A percentile compares a stretch with the other conserved stretches of the same genome.
Conservation (phyloP, 1,140 invertebrate species). For the Drosophila auraria region DNA sequence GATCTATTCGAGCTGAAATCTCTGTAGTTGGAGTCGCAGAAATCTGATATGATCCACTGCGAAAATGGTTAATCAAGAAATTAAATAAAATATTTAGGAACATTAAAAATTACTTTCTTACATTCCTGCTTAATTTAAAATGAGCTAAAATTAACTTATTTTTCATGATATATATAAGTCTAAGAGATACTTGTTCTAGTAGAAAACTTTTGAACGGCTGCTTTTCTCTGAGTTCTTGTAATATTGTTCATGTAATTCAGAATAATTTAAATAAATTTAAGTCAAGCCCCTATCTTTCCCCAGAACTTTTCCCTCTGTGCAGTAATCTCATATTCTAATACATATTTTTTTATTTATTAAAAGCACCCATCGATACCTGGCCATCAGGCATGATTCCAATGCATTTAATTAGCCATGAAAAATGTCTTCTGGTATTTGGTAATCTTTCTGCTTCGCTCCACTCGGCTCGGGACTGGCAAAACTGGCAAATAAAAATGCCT, state of each 20-base stretch:
- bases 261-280: no score
- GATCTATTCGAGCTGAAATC: constrained; percentile 38
- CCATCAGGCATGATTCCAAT: constrained; percentile 55
- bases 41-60: constrained; percentile 1
- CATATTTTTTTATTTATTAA: constrained; percentile 2
- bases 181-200: no score
- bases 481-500: constrained; percentile 79
- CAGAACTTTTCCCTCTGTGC: not conserved
- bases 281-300: not conserved
- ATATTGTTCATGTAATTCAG: no score
- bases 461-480: constrained; percentile 6
- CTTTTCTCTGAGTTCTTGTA: no score
- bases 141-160: no score
- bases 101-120: no score
- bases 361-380: constrained; percentile 47
- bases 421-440: constrained; percentile 73
- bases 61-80: not conserved
- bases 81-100: no score
- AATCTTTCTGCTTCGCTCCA: constrained; percentile 28
- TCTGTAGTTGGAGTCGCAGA: not conserved
- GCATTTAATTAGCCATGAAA: constrained; percentile 77
- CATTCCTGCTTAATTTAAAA: no score
- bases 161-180: no score
- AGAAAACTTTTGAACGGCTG: no score
- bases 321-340: not conserved